Base-by-base conservation (phyloP, 2,113 vertebrate species). In the Struthio camelus region DNA sequence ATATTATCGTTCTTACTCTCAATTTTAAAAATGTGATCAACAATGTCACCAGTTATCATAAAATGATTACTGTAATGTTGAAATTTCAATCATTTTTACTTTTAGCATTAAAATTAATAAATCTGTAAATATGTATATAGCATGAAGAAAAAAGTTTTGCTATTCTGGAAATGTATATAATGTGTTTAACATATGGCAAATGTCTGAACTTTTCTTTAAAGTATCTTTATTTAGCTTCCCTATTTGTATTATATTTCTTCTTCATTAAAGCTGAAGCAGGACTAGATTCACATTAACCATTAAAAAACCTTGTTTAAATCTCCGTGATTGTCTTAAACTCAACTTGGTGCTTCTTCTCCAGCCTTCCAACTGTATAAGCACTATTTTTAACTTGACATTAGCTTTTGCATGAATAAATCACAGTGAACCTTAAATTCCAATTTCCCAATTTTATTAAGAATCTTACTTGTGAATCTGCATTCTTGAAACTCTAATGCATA, bases 1-100 rank as follows among this genome's bases (percentile, higher is more conserved):
- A 97, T 97, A 98, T 98, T 98, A 98, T 97, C 97, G 13, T 97
- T 97, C 96, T 97, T 96, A 97, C 96, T 97, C 97, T 97, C 97
- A 76, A n/a, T 98, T 98, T 98, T 97, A 92, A 98, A 98, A 97
- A 97, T 71, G 90, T 59, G 90, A 97, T 96, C 97, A 93, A 97
- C 96, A 85, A 91, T 97, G 97, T 96, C 96, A 96, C 87, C 93
- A 65, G 89, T 93, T 94, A 89, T 78, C 61, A 79, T 59, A 38
- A 92, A 94, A 95, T 73, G 30, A 95, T 95, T 87, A 72, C 61
- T 85, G 67, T 20, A 90, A 87, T 58, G 36, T 17, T 36, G 77
- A 94, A 97, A 98, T 90, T 65, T 69, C 70, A 89, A 95, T 51
- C 65, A 84, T 96, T 97, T 97, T 94, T 93, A 85, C 87, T 96